A percentile compares a stretch with the other conserved stretches of the same genome.
Conservation (phyloP, 2,113 vertebrate genomes). For the Percina caprodes region DNA sequence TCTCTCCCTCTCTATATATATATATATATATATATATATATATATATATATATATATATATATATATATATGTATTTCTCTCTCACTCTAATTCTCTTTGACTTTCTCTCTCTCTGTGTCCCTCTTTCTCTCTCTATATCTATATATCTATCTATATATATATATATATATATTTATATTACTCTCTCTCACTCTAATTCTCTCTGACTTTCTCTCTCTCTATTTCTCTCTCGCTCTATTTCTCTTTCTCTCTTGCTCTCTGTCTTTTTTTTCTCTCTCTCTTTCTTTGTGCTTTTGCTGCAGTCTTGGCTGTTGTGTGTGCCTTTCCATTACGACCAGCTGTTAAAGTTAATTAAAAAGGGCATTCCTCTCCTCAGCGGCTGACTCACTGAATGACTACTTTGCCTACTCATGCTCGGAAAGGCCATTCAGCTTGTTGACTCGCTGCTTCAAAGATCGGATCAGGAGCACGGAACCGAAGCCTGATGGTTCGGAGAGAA, state of each 20-base stretch:
- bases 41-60: too few relatives aligned
- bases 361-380: slow-evolving; percentile 49
- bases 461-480: not conserved
- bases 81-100: not conserved
- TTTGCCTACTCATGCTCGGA: slow-evolving; percentile 52
- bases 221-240: too few relatives aligned
- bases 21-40: not conserved
- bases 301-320: slow-evolving; percentile 56
- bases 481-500: not conserved
- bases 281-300: slow-evolving; percentile 49
- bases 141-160: not conserved
- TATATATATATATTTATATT: too few relatives aligned
- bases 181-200: too few relatives aligned
- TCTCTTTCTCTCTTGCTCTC: not conserved
- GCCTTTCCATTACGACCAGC: slow-evolving; percentile 21
- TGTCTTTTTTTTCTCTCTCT: not conserved
- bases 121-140: not conserved
- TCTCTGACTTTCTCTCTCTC: too few relatives aligned
- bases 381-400: slow-evolving; percentile 50
- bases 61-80: not conserved
- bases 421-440: slow-evolving; percentile 7
- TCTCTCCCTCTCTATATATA: too few relatives aligned
- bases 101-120: too few relatives aligned
- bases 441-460: slow-evolving; percentile 3
- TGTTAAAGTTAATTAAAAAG: slow-evolving; percentile 68